Evolutionary conservation across 2,888 invertebrate genomes (phyloP).

Genomic region (Arge pagana): DNA sequence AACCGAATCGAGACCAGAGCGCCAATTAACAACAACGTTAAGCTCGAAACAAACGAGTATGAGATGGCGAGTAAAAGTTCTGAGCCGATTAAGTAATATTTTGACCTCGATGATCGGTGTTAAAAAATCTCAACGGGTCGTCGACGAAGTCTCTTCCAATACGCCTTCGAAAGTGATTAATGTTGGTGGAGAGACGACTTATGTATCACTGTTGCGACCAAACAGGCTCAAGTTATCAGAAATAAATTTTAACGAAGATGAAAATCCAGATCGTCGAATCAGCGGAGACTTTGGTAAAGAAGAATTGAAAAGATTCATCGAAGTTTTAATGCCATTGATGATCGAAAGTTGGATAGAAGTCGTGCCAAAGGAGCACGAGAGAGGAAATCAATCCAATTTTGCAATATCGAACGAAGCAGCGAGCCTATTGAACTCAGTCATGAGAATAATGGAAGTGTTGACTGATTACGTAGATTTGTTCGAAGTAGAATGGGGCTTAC

Average conservation of each 20-base stretch:
- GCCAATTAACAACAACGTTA: conserved; percentile 72
- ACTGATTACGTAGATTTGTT: conserved; percentile 59
- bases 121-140: conserved; percentile 30
- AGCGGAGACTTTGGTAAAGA: conserved; percentile 55
- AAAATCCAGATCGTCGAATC: conserved; percentile 43
- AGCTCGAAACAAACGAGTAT: conserved; percentile 74
- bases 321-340: conserved; percentile 75
- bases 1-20: conserved; percentile 67
- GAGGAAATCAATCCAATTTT: conserved; percentile 57
- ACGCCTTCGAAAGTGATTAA: conserved; percentile 21
- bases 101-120: conserved; percentile 56
- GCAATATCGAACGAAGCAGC: conserved; percentile 68
- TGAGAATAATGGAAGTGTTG: conserved; percentile 68
- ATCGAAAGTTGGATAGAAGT: conserved; percentile 87
- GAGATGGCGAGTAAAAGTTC: conserved; percentile 78
- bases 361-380: conserved; percentile 59
- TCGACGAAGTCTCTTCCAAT: conserved; percentile 5
- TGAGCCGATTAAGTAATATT: conserved; percentile 71
- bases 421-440: conserved; percentile 65
- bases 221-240: conserved; percentile 32
- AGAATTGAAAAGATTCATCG: conserved; percentile 67
- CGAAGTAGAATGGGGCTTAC: conserved; percentile 31
- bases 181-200: conserved; percentile 30
- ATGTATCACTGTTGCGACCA: conserved; percentile 37
- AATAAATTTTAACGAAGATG: conserved; percentile 36